Base-by-base conservation (phyloP, 2,888 invertebrate species). In the Tipula lateralis region DNA sequence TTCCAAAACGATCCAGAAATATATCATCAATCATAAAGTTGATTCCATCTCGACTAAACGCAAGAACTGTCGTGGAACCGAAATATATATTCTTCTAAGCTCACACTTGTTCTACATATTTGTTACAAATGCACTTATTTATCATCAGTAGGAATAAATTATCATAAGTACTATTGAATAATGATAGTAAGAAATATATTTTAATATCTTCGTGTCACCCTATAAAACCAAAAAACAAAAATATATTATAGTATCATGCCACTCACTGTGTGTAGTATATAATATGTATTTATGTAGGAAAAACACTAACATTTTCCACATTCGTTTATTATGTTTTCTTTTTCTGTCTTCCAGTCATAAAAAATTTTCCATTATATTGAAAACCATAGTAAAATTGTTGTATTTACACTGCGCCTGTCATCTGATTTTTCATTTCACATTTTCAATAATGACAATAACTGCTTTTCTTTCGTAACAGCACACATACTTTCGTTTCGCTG, bases 331-430 rank as follows among this genome's bases (percentile, higher is more conserved):
- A 66, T 66, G 24, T 24, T 66, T 19, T 66, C 66, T 66, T 24
- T 66, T 24, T 66, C 66, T 2, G 1, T 66, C 66, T 66, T 66
- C 24, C 24, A 66, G 7, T 24, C 24, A 66, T n/a, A 5, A 2
- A 19, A 66, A 66, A 12, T 19, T 7, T 66, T 66, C 66, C 24
- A 66, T 66, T 66, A 24, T 24, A 24, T 24, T 66, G 24, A 66
- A 66, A 24, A 24, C 66, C 66, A 66, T 66, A 24, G 66, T 66
- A 66, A 66, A 66, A 66, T 24, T 24, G 24, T 24, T 66, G 66
- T 66, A 66, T 66, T 66, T 66, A 24, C 66, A 66, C 24, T 66
- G 66, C 66, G 66, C 66, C 66, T 66, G 66, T 66, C 66, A 24
- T 66, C 24, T 66, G 66, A 66, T 66, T 66, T 66, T 66, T 24